Percentiles rank a stretch among this genome's conserved stretches.
phyloP scores from a whole-genome alignment of 2,797 vertebrate genomes.

The Coregonus ussuriensis region DNA sequence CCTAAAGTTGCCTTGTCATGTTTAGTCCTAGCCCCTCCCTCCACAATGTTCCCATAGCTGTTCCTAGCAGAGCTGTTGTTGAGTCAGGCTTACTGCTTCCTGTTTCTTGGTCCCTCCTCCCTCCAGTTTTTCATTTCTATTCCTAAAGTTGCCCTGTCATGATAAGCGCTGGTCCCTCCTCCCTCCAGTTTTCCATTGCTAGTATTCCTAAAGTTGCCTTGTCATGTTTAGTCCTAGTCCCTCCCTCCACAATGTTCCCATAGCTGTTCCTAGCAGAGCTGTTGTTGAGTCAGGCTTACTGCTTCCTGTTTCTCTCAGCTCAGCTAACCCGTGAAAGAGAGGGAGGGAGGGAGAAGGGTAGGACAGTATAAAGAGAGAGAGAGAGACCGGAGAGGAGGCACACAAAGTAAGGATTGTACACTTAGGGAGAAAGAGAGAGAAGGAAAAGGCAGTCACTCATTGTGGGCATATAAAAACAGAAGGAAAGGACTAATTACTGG shows the following conservation, averaged over 20 bases:
- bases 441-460: slow-evolving; percentile 12
- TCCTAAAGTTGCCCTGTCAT: neutral
- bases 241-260: neutral
- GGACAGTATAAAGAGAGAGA: slow-evolving; percentile 43
- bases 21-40: neutral
- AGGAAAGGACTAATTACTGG: neutral
- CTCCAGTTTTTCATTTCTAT: too few species aligned
- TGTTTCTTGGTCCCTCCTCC: slow-evolving; percentile 48
- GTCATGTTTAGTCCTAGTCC: neutral
- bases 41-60: neutral
- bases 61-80: slow-evolving; percentile 15
- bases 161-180: neutral
- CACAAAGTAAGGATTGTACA: slow-evolving; percentile 27
- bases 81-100: slow-evolving; percentile 56
- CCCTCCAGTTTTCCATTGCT: neutral
- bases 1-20: neutral
- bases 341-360: slow-evolving; percentile 49
- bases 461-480: neutral
- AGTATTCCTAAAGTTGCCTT: neutral
- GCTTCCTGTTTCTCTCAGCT: slow-evolving; percentile 65
- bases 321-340: slow-evolving; percentile 24
- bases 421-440: slow-evolving; percentile 19
- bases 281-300: slow-evolving; percentile 32
- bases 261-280: slow-evolving; percentile 21
- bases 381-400: neutral